Conservation (phyloP, 2,888 invertebrate species). For the Zygaena filipendulae region DNA sequence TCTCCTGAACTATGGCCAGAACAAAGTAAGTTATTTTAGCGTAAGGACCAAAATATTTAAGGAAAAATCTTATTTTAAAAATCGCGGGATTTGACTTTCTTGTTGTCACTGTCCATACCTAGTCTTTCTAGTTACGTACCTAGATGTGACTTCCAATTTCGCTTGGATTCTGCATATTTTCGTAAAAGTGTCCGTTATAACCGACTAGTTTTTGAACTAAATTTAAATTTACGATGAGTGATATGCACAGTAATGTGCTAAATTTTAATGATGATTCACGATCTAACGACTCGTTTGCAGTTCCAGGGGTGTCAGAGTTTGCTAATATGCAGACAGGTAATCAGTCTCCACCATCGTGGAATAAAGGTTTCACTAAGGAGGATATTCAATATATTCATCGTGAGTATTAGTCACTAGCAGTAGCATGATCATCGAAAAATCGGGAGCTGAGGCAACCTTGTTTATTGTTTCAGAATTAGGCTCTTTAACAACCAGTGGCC, state of each 20-base stretch:
- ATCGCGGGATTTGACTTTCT: constrained; percentile 46
- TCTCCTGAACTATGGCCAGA: constrained; percentile 98
- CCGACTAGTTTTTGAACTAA: constrained; percentile 46
- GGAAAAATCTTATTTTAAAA: constrained; percentile 46
- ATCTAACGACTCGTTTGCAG: constrained; percentile 64
- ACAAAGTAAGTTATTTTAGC: constrained; percentile 77
- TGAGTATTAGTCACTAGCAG: constrained; percentile 64
- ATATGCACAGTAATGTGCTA: constrained; percentile 29
- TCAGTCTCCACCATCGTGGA: constrained; percentile 73
- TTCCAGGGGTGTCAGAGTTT: constrained; percentile 91
- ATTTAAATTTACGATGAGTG: constrained; percentile 39
- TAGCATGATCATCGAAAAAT: no score
- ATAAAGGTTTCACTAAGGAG: constrained; percentile 74
- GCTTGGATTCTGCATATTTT: constrained; percentile 31
- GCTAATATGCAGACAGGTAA: constrained; percentile 71
- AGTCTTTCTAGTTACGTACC: no score
- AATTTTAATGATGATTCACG: constrained; percentile 33
- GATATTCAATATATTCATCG: constrained; percentile 82
- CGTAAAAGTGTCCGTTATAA: constrained; percentile 42
- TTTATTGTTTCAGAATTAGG: constrained; percentile 71
- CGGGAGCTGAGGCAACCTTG: not conserved
- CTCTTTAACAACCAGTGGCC: constrained; percentile 79
- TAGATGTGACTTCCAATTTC: no score
- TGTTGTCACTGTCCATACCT: constrained; percentile 46
- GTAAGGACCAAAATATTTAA: constrained; percentile 4